These are phyloP conservation scores for Platerodrilus igneus DNA, from an alignment of 2,888 invertebrate species.

Conservation along the genomic window DNA sequence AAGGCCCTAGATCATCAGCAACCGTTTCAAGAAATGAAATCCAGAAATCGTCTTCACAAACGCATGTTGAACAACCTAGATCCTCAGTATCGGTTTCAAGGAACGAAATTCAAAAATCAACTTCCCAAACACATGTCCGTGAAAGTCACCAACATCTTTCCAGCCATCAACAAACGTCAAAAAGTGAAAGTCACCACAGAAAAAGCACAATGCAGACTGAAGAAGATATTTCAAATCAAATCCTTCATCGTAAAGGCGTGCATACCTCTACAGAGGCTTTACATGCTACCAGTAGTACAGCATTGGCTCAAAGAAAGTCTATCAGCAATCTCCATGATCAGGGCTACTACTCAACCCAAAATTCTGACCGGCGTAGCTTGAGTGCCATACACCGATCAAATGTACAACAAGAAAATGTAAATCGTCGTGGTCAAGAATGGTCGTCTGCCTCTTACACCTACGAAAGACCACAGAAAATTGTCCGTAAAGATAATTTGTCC, in stretches of 20 bases:
- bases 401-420: constrained; percentile 50
- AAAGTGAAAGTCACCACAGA: constrained; percentile 54
- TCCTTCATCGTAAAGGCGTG: constrained; percentile 70
- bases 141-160: constrained; percentile 28
- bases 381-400: constrained; percentile 71
- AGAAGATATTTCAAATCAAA: constrained; percentile 69
- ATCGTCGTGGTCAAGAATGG: constrained; percentile 54
- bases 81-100: constrained; percentile 24
- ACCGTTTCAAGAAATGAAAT: constrained; percentile 32
- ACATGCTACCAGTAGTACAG: constrained; percentile 68
- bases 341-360: constrained; percentile 62
- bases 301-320: constrained; percentile 75
- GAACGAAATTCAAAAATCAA: constrained; percentile 13
- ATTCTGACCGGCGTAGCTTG: constrained; percentile 69
- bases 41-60: constrained; percentile 42
- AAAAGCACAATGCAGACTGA: constrained; percentile 71
- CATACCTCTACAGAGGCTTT: constrained; percentile 66
- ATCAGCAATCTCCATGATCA: constrained; percentile 74
- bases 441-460: constrained; percentile 46
- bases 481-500: constrained; percentile 62
- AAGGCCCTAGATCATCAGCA: constrained; percentile 14
- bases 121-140: constrained; percentile 20
- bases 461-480: constrained; percentile 60
- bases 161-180: constrained; percentile 19
- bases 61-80: constrained; percentile 36